Evolutionary conservation across 2,888 invertebrate species (phyloP), one percentile per base, ranked within the genome.

Genomic region (Sarcophaga caerulescens): DNA sequence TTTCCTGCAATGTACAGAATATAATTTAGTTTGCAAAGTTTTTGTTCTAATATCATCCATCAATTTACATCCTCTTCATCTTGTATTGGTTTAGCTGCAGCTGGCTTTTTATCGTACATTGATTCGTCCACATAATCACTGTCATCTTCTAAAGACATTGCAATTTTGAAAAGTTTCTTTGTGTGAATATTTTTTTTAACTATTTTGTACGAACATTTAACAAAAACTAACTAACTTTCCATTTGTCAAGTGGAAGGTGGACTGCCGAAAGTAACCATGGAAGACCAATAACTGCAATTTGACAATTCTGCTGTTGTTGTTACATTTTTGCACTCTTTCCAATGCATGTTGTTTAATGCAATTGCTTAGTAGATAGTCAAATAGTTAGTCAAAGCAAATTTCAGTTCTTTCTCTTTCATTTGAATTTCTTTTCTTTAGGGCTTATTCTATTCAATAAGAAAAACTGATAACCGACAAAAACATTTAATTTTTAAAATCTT

Each of bases 1-100:
- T 90, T 85, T 93, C 92, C 93, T 93, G 19, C 0, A 60, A 79
- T 8, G 59, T 4, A 69, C 44, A 71, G 6, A 77, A 66, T n/a
- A 6, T 57, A 14, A 69, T 14, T 73, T 68, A 45, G 44, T 3
- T 44, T 77, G 2, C 65, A 62, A n/a, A 8, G 44, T 69, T n/a
- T 52, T 62, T 21, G 3, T 59, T 57, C 4, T 14, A 52, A 8
- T 14, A 17, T 1, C 3, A 23, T 45, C 25, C 25, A 35, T 35
- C 12, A 66, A n/a, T 21, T 25, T 59, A 86, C 86, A 84, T 86
- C 86, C 35, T 85, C 83, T 10, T 84, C 81, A 23, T 81, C 75
- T 44, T 78, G 75, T 17, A 11, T 14, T 35, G 74, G 23, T 71
- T 74, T 81, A 14, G 57, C 6, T 23, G 74, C 19, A 59, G 65